phyloP scores from a whole-genome alignment of 2,888 invertebrate species.

The Catotricha subobsoleta region DNA sequence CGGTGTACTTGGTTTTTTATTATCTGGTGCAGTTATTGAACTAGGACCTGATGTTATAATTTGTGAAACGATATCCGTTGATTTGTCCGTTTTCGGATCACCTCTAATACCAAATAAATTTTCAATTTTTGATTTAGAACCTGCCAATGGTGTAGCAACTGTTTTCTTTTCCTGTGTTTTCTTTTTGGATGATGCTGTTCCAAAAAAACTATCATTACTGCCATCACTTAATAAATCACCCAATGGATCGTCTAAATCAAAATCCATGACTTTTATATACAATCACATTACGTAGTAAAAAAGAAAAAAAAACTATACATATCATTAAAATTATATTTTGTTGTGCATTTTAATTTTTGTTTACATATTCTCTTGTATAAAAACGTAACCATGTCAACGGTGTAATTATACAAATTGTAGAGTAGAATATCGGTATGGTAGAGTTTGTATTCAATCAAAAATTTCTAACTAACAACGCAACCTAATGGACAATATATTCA shows the following conservation, averaged over 20 bases:
- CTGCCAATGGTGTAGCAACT: constrained; percentile 7
- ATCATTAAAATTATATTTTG: too few species aligned
- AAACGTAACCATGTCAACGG: too few species aligned
- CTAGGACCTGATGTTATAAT: neutral
- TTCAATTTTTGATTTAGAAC: constrained; percentile 19
- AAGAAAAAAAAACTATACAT: too few species aligned
- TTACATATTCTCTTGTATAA: too few species aligned
- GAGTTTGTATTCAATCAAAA: too few species aligned
- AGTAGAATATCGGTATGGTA: too few species aligned
- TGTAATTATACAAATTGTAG: too few species aligned
- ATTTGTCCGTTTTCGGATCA: neutral
- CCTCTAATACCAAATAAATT: constrained; percentile 27
- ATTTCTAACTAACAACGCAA: too few species aligned
- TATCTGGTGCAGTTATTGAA: neutral
- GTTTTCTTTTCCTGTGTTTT: constrained; percentile 4
- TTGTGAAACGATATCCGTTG: neutral
- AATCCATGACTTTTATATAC: too few species aligned
- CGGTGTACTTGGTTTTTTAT: neutral
- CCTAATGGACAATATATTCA: too few species aligned
- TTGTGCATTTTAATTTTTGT: too few species aligned
- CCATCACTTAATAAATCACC: constrained; percentile 48
- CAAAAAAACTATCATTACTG: constrained; percentile 55
- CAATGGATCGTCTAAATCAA: constrained; percentile 42
- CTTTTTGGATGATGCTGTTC: constrained; percentile 21
- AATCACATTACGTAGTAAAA: too few species aligned